Conservation (phyloP, 2,797 vertebrate genomes). For the Loriculus beryllinus region DNA sequence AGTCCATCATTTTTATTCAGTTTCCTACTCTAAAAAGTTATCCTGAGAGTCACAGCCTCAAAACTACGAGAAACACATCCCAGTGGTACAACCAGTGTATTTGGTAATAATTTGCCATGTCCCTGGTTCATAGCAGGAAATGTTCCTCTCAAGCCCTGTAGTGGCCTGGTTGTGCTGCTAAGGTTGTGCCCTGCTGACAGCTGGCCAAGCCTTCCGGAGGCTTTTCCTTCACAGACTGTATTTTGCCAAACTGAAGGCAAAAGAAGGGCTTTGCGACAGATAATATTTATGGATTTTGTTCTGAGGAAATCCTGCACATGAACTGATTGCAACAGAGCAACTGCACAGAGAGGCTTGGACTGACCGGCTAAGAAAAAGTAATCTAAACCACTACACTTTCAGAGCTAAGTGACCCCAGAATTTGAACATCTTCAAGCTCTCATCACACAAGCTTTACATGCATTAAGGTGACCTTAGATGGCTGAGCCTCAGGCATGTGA, state of each 20-base stretch:
- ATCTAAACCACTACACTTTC: not conserved
- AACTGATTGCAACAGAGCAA: not conserved
- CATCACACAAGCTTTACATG: not conserved
- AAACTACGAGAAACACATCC: not conserved
- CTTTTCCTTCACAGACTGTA: not conserved
- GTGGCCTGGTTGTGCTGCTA: not conserved
- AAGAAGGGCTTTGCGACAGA: not conserved
- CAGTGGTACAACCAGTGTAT: not conserved
- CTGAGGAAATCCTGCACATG: not conserved
- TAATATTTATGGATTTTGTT: not conserved
- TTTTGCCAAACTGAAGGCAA: not conserved
- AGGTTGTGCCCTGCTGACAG: not conserved
- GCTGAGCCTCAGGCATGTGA: not conserved
- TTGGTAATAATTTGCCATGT: not conserved
- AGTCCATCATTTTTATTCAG: not conserved
- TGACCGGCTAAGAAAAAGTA: not conserved
- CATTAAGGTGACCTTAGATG: constrained; percentile 15
- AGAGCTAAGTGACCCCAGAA: not conserved
- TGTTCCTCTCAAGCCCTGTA: not conserved
- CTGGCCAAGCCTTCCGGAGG: not conserved
- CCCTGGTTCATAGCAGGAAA: not conserved
- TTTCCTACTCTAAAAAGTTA: not conserved
- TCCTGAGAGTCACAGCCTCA: not conserved
- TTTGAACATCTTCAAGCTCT: not conserved
- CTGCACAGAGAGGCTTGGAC: not conserved